phyloP scores from a whole-genome alignment of 2,888 invertebrate species.

The Philereme vetulata region DNA sequence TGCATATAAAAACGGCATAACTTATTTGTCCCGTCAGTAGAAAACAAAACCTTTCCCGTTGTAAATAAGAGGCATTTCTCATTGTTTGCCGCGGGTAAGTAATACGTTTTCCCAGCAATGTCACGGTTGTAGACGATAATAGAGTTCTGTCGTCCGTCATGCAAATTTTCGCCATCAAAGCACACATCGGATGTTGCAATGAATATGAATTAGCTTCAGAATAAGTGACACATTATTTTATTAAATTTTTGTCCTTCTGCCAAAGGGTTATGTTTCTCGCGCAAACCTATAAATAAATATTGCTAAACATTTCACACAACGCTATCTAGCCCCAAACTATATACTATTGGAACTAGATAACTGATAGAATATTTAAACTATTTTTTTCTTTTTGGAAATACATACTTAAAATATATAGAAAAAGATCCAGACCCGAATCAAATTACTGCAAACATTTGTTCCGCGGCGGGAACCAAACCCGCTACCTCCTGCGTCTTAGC shows the following conservation, averaged over 20 bases:
- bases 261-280: too few relatives aligned
- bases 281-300: too few relatives aligned
- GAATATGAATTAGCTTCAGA: slow-evolving; percentile 35
- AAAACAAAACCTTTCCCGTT: slow-evolving; percentile 5
- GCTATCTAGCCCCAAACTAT: too few relatives aligned
- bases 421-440: too few relatives aligned
- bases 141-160: slow-evolving; percentile 46
- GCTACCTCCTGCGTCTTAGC: too few relatives aligned
- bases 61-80: slow-evolving; percentile 23
- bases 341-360: too few relatives aligned
- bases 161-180: slow-evolving; percentile 46
- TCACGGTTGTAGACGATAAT: slow-evolving; percentile 40
- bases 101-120: slow-evolving; percentile 33
- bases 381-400: too few relatives aligned
- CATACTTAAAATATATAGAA: too few relatives aligned
- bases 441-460: too few relatives aligned
- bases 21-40: slow-evolving; percentile 13
- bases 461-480: too few relatives aligned
- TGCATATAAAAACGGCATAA: slow-evolving; percentile 44
- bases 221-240: slow-evolving; percentile 10
- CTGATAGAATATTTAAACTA: too few relatives aligned
- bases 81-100: slow-evolving; percentile 13
- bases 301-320: too few relatives aligned
- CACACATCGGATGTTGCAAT: slow-evolving; percentile 30
- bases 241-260: slow-evolving; percentile 1